A percentile compares a stretch with the other conserved stretches of the same genome.
Evolutionary conservation across 92 coral and sea anemone species (phyloP).

Genomic region (Actinernus sp.): DNA sequence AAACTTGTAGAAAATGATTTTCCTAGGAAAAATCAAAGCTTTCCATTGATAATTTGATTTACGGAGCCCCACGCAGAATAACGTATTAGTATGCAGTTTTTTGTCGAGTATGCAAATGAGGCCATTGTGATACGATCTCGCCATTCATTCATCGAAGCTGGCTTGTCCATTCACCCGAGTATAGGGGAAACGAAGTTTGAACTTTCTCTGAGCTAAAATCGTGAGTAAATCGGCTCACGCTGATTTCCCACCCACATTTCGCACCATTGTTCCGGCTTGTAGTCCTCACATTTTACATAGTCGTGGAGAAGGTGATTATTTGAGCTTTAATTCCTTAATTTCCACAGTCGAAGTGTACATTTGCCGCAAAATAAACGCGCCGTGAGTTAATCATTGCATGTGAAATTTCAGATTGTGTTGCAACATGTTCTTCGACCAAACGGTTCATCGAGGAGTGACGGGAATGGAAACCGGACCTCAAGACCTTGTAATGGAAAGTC

Average conservation of each 20-base stretch:
- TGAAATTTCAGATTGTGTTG: constrained; percentile 75
- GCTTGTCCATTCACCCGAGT: constrained; percentile 19
- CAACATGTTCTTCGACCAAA: constrained; percentile 87
- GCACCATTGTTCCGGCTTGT: neutral
- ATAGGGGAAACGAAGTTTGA: neutral
- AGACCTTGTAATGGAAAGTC: constrained; percentile 63
- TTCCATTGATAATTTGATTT: constrained; percentile 11
- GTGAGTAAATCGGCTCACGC: constrained; percentile 17
- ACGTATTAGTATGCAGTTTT: constrained; percentile 23
- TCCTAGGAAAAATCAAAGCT: no score
- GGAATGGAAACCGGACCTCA: constrained; percentile 54
- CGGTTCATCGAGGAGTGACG: constrained; percentile 61
- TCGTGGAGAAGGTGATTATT: constrained; percentile 5
- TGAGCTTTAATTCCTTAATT: constrained; percentile 10
- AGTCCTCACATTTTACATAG: neutral
- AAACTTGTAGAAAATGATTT: neutral
- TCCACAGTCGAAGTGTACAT: constrained; percentile 30
- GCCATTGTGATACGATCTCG: constrained; percentile 63
- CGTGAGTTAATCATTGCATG: constrained; percentile 37
- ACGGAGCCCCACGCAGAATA: constrained; percentile 26
- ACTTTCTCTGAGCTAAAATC: neutral
- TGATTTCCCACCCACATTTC: neutral
- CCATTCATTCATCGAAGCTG: constrained; percentile 69
- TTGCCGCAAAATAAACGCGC: constrained; percentile 39
- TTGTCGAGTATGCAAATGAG: constrained; percentile 69